Percentiles rank a stretch among this genome's conserved stretches.
phyloP scores from a whole-genome alignment of 1,140 invertebrate species.

The Lutraria rhynchaena region DNA sequence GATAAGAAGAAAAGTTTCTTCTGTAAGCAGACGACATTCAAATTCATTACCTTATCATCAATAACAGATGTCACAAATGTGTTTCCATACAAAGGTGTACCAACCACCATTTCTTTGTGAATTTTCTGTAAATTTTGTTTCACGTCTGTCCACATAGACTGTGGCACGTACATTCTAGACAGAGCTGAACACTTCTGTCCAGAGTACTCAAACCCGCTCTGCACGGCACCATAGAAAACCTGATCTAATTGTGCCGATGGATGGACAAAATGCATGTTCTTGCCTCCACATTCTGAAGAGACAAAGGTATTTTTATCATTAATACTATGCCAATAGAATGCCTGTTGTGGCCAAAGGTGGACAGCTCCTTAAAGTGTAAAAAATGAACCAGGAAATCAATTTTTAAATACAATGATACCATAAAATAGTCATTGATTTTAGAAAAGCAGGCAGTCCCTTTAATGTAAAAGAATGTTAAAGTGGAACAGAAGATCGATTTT shows the following conservation, averaged over 20 bases:
- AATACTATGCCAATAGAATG: no score
- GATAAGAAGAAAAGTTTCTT: no score
- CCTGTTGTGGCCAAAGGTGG: no score
- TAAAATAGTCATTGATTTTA: no score
- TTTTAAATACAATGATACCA: no score
- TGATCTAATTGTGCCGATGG: slow-evolving; percentile 92
- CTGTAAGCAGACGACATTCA: no score
- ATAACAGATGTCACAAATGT: slow-evolving; percentile 97
- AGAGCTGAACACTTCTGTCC: slow-evolving; percentile 99
- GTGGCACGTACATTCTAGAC: slow-evolving; percentile 96
- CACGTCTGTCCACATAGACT: slow-evolving; percentile 93
- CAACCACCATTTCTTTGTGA: slow-evolving; percentile 87
- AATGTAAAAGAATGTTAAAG: no score
- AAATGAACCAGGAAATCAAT: slow-evolving; percentile 4
- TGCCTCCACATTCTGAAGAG: slow-evolving; percentile 95
- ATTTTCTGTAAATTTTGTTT: slow-evolving; percentile 79
- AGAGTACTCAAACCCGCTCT: slow-evolving; percentile 95
- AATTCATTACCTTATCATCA: slow-evolving; percentile 90
- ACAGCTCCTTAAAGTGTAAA: not conserved
- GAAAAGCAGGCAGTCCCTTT: no score
- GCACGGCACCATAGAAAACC: slow-evolving; percentile 92
- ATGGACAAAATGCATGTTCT: slow-evolving; percentile 99
- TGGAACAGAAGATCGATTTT: no score
- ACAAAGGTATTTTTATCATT: not conserved
- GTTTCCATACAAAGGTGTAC: slow-evolving; percentile 91